A percentile compares a stretch with the other conserved stretches of the same genome.
phyloP scores from a whole-genome alignment of 2,888 invertebrate genomes.

The Acanthoscelides obtectus region DNA sequence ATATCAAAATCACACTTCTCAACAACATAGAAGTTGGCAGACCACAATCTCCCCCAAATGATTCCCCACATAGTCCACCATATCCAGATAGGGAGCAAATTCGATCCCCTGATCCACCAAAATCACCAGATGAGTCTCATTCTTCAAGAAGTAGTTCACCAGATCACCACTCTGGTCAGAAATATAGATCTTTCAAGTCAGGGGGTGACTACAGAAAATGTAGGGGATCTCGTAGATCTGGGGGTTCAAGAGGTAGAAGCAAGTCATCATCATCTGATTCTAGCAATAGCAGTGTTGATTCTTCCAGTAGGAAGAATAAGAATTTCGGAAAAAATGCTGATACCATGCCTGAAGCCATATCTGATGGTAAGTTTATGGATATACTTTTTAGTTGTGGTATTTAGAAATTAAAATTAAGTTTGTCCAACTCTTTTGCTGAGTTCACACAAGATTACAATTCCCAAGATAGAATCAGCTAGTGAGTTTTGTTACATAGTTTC shows the following conservation, averaged over 20 bases:
- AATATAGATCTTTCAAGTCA: constrained; percentile 33
- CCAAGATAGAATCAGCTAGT: no score
- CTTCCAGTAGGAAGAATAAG: constrained; percentile 39
- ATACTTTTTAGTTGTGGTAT: no score
- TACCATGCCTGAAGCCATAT: constrained; percentile 56
- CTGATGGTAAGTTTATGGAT: constrained; percentile 51
- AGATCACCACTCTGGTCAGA: constrained; percentile 4
- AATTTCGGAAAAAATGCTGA: constrained; percentile 32
- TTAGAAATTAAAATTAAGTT: no score
- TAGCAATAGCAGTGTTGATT: constrained; percentile 42
- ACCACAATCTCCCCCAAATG: background rate
- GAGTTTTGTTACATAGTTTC: no score
- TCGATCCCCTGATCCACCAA: background rate
- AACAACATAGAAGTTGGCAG: background rate
- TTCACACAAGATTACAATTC: no score
- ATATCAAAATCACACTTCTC: background rate
- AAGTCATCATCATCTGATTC: constrained; percentile 38
- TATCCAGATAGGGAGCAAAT: background rate
- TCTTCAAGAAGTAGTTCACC: constrained; percentile 9
- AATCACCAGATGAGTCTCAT: background rate
- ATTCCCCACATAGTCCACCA: background rate
- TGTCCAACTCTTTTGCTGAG: no score
- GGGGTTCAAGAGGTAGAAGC: constrained; percentile 28
- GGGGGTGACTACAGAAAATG: constrained; percentile 30
- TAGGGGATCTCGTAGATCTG: constrained; percentile 26